Conservation (phyloP, 2,797 vertebrate species). For the Leptatherina wallacei region DNA sequence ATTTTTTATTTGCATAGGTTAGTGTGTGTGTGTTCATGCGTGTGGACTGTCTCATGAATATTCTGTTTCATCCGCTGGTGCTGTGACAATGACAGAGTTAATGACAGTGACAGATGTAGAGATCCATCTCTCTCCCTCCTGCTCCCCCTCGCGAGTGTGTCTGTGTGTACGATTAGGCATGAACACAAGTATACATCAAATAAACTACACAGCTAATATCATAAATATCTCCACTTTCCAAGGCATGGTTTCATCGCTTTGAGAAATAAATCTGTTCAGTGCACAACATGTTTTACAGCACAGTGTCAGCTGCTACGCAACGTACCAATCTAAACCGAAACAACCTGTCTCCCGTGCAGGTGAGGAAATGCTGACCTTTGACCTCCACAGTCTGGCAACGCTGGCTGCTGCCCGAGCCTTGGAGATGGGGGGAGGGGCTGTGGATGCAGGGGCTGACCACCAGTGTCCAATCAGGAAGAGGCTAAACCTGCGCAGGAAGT, state of each 20-base stretch:
- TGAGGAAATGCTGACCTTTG: slow-evolving; percentile 88
- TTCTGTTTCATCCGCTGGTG: slow-evolving; percentile 83
- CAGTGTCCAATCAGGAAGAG: slow-evolving; percentile 83
- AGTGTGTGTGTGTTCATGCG: slow-evolving; percentile 22
- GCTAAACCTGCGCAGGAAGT: slow-evolving; percentile 90
- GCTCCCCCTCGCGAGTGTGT: slow-evolving; percentile 36
- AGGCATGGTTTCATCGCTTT: slow-evolving; percentile 42
- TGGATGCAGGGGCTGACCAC: slow-evolving; percentile 48
- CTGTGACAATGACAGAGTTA: slow-evolving; percentile 82
- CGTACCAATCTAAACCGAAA: slow-evolving; percentile 46
- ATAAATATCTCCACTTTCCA: slow-evolving; percentile 78
- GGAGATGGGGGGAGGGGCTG: slow-evolving; percentile 82
- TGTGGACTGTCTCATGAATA: slow-evolving; percentile 81
- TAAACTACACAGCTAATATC: slow-evolving; percentile 78
- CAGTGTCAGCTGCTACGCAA: slow-evolving; percentile 43
- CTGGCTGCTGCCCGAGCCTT: slow-evolving; percentile 92
- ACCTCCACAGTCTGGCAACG: slow-evolving; percentile 92
- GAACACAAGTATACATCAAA: slow-evolving; percentile 73
- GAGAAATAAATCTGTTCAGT: slow-evolving; percentile 63
- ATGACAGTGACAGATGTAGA: slow-evolving; percentile 87
- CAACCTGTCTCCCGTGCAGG: slow-evolving; percentile 72
- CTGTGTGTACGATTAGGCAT: slow-evolving; percentile 61
- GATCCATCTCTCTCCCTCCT: slow-evolving; percentile 47
- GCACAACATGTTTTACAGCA: slow-evolving; percentile 41
- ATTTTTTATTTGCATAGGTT: slow-evolving; percentile 62